Conservation (phyloP, 2,888 invertebrate genomes). For the Bellardia pandia region DNA sequence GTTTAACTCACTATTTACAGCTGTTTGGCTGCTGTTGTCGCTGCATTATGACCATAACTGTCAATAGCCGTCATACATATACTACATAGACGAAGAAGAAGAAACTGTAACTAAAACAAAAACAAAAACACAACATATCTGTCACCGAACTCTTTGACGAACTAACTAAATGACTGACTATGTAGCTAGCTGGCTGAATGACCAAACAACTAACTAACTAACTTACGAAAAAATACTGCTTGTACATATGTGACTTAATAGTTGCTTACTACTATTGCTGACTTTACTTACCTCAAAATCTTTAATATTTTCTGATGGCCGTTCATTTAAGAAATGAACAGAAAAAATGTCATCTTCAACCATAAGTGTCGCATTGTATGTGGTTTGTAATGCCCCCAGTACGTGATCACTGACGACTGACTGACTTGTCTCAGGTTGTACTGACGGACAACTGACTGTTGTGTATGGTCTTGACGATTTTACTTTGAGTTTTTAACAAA, state of each 20-base stretch:
- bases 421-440: constrained; percentile 55
- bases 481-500: constrained; percentile 73
- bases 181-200: constrained; percentile 7
- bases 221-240: constrained; percentile 28
- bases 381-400: constrained; percentile 74
- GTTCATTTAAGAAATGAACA: constrained; percentile 38
- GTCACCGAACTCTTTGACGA: constrained; percentile 49
- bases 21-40: constrained; percentile 48
- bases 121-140: constrained; percentile 31
- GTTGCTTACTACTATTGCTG: no score
- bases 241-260: constrained; percentile 38
- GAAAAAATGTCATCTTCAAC: constrained; percentile 71
- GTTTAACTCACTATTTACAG: constrained; percentile 61
- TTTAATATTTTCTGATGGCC: constrained; percentile 55
- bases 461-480: constrained; percentile 57
- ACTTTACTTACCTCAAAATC: constrained; percentile 44
- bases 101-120: constrained; percentile 31
- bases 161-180: constrained; percentile 57
- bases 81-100: no score
- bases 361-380: constrained; percentile 79
- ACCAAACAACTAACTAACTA: constrained; percentile 27
- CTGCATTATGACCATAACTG: constrained; percentile 71
- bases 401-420: constrained; percentile 76
- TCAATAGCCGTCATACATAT: constrained; percentile 52
- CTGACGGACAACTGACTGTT: constrained; percentile 54